These are phyloP conservation scores for Caranx ignobilis DNA, from an alignment of 2,113 vertebrate genomes.

Conservation along the genomic window DNA sequence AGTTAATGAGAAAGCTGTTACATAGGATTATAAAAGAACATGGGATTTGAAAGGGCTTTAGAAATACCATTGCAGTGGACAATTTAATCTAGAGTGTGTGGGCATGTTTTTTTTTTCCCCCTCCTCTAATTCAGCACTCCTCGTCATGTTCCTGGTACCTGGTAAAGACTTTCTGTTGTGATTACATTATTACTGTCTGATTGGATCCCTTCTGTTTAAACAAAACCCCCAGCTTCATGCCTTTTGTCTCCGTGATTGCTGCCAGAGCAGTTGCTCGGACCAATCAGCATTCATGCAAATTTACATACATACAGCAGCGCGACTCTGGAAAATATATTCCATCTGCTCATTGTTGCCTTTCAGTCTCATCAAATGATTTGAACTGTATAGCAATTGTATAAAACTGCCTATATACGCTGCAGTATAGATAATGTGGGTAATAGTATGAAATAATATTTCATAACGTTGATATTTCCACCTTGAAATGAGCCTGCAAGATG, in stretches of 20 bases:
- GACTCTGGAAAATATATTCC: slow-evolving; percentile 23
- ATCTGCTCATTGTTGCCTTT: slow-evolving; percentile 9
- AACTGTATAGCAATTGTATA: background rate
- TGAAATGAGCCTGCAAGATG: background rate
- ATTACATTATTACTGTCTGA: slow-evolving; percentile 73
- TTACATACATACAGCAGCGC: slow-evolving; percentile 19
- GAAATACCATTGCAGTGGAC: slow-evolving; percentile 7
- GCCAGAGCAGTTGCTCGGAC: slow-evolving; percentile 34
- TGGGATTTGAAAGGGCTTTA: slow-evolving; percentile 36
- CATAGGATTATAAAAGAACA: slow-evolving; percentile 21
- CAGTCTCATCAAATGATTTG: slow-evolving; percentile 28
- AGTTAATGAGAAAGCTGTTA: slow-evolving; percentile 2
- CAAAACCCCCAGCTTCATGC: slow-evolving; percentile 46
- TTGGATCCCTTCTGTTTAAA: slow-evolving; percentile 61
- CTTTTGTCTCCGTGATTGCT: slow-evolving; percentile 70
- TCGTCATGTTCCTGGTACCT: slow-evolving; percentile 56
- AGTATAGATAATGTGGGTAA: background rate
- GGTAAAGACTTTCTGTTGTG: slow-evolving; percentile 55
- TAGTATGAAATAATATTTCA: slow-evolving; percentile 6
- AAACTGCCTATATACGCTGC: slow-evolving; percentile 17
- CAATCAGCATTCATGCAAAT: slow-evolving; percentile 68
- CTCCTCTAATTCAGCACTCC: slow-evolving; percentile 23
- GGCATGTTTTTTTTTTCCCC: slow-evolving; percentile 8
- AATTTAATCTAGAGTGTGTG: slow-evolving; percentile 33
- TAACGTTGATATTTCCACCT: slow-evolving; percentile 1